Evolutionary conservation across 2,113 vertebrate species (phyloP).

Genomic region (Theristicus caerulescens): DNA sequence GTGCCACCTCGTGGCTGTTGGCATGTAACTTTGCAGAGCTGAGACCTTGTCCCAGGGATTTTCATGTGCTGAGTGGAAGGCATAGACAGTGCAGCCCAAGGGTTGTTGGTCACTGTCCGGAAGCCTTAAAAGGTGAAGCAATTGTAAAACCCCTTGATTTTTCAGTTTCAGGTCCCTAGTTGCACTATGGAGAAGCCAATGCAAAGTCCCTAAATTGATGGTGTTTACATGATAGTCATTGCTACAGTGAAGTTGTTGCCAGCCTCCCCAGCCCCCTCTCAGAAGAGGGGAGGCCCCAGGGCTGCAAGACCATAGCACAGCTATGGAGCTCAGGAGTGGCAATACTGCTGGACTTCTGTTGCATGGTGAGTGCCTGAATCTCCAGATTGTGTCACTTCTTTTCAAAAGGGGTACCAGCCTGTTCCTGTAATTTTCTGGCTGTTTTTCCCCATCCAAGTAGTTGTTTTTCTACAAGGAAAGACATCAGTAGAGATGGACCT

Average conservation of each 20-base stretch:
- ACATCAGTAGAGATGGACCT: not conserved
- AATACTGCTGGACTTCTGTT: not conserved
- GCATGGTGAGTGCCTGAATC: not conserved
- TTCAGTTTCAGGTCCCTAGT: not conserved
- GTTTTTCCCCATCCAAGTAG: not conserved
- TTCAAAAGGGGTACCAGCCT: not conserved
- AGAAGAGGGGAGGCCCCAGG: not conserved
- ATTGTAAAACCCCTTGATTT: not conserved
- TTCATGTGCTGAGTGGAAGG: not conserved
- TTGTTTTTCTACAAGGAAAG: not conserved
- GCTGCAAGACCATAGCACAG: not conserved
- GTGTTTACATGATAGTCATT: not conserved
- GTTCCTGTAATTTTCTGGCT: not conserved
- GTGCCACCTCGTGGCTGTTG: not conserved
- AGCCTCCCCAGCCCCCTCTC: not conserved
- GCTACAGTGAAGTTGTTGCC: not conserved
- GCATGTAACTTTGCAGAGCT: not conserved
- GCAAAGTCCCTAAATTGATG: not conserved
- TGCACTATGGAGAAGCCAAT: not conserved
- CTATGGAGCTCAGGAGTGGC: not conserved
- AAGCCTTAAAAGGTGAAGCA: not conserved
- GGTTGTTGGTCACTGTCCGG: not conserved
- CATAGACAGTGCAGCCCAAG: not conserved
- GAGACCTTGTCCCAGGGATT: not conserved
- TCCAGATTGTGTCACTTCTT: not conserved